Percentiles rank a stretch among this genome's conserved stretches.
Conservation (phyloP, 2,888 invertebrate species). For the Caenorhabditis uteleia region DNA sequence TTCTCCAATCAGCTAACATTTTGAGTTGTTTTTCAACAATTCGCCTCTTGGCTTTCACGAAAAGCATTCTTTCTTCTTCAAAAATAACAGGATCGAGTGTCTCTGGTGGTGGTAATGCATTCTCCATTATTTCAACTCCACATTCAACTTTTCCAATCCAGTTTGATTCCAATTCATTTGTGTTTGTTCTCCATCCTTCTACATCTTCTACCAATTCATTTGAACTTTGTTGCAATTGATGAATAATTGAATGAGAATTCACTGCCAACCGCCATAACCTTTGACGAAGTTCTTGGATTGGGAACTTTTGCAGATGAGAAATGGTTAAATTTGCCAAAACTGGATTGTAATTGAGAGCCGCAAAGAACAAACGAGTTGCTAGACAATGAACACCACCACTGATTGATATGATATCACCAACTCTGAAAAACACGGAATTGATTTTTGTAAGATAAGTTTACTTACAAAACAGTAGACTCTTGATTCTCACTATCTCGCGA, state of each 20-base stretch:
- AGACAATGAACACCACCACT: conserved; percentile 34
- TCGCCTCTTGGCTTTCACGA: conserved; percentile 30
- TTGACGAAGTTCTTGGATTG: conserved; percentile 27
- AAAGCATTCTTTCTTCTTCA: conserved; percentile 42
- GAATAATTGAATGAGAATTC: conserved; percentile 15
- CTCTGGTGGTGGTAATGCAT: conserved; percentile 40
- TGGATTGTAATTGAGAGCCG: conserved; percentile 38
- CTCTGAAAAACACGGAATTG: conserved; percentile 1
- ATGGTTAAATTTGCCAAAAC: conserved; percentile 35
- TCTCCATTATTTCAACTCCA: conserved; percentile 33
- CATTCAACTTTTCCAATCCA: conserved; percentile 13
- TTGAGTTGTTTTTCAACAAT: conserved; percentile 43
- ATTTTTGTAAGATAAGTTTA: not conserved
- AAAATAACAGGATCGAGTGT: conserved; percentile 54
- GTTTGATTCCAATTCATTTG: too few species aligned
- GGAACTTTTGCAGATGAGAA: conserved; percentile 41
- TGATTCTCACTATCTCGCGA: conserved; percentile 12
- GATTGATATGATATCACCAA: conserved; percentile 13
- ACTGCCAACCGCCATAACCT: conserved; percentile 49
- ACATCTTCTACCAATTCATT: conserved; percentile 13
- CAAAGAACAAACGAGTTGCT: conserved; percentile 36
- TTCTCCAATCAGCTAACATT: conserved; percentile 30
- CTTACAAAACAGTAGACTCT: conserved; percentile 9
- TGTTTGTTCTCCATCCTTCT: conserved; percentile 24
- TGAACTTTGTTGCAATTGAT: conserved; percentile 2